Conservation (phyloP, 2,888 invertebrate genomes). For the Epiblema foenella region DNA sequence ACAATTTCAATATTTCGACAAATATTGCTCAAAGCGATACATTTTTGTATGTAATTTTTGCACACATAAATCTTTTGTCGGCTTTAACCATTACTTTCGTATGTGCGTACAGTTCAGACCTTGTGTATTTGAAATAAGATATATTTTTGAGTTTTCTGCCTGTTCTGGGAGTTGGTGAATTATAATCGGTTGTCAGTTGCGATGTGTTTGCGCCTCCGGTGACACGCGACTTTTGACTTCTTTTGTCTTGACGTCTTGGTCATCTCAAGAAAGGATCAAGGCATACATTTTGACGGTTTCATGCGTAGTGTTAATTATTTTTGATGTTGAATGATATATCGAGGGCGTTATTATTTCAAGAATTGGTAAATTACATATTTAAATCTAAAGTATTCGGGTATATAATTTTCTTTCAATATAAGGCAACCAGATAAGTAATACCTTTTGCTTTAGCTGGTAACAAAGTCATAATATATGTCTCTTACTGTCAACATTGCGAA, state of each 20-base stretch:
- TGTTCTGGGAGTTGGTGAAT: conserved; percentile 28
- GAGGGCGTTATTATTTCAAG: conserved; percentile 20
- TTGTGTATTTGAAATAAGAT: conserved; percentile 41
- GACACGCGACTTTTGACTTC: conserved; percentile 70
- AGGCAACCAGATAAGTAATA: no score
- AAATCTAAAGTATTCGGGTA: not conserved
- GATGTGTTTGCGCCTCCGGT: conserved; percentile 62
- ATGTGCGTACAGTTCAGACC: conserved; percentile 29
- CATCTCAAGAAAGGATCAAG: conserved; percentile 41
- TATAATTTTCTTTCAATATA: no score
- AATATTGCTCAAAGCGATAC: conserved; percentile 45
- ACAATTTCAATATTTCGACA: conserved; percentile 43
- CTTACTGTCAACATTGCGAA: no score
- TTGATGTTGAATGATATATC: conserved; percentile 33
- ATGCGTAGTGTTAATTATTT: conserved; percentile 10
- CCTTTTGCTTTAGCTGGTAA: no score
- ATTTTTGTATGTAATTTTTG: conserved; percentile 56
- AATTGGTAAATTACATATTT: conserved; percentile 2
- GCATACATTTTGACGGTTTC: conserved; percentile 28
- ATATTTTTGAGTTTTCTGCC: conserved; percentile 10
- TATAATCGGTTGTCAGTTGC: conserved; percentile 51
- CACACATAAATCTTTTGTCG: conserved; percentile 56
- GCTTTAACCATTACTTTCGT: conserved; percentile 27
- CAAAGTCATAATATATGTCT: no score
- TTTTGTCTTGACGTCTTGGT: conserved; percentile 62